A percentile compares a stretch with the other conserved stretches of the same genome.
These are phyloP conservation scores for Coturnix japonica DNA, from an alignment of 2,113 vertebrate genomes.

Conservation along the genomic window DNA sequence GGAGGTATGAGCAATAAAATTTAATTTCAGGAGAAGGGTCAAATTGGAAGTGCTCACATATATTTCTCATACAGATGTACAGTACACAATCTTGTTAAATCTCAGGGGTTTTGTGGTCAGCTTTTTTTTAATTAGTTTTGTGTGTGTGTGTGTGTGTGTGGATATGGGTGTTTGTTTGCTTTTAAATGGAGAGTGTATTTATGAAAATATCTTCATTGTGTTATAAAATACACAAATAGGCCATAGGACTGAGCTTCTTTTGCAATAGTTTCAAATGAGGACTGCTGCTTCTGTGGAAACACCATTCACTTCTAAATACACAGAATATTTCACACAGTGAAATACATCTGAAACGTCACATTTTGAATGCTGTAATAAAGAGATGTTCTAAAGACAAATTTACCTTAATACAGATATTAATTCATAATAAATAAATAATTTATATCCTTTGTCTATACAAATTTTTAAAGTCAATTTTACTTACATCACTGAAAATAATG, in stretches of 20 bases:
- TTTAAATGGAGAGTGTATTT: too few relatives aligned
- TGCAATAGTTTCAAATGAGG: neutral
- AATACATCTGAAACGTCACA: neutral
- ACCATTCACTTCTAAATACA: neutral
- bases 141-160: too few relatives aligned
- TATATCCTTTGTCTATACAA: neutral
- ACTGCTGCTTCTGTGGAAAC: neutral
- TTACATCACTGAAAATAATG: too few relatives aligned
- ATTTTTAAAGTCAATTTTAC: too few relatives aligned
- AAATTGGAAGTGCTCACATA: neutral
- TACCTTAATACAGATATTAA: neutral
- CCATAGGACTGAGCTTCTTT: accelerated
- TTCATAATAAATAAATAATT: neutral
- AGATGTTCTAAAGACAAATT: neutral
- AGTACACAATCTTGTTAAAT: neutral
- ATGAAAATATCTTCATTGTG: too few relatives aligned
- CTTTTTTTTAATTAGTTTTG: too few relatives aligned
- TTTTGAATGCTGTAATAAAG: neutral
- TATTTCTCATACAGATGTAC: neutral
- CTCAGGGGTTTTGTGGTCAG: neutral
- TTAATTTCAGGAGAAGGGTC: accelerated
- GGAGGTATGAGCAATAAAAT: neutral
- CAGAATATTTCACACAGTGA: neutral
- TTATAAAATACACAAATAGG: neutral
- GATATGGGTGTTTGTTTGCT: too few relatives aligned